Evolutionary conservation across 2,113 vertebrate species (phyloP).

Genomic region (Nibea albiflora): DNA sequence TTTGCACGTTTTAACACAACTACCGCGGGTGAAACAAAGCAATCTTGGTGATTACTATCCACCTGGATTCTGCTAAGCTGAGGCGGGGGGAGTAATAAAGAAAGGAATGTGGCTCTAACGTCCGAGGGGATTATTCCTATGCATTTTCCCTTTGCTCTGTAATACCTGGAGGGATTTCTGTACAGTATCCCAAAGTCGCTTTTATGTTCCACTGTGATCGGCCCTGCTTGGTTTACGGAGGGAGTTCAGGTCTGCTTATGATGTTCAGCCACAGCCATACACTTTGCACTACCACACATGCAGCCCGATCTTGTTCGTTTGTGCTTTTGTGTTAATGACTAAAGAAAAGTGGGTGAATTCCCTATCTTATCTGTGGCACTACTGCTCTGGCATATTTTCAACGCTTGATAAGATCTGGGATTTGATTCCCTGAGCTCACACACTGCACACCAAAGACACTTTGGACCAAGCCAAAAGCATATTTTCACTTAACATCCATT

Average conservation of each 20-base stretch:
- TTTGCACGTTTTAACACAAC: slow-evolving; percentile 59
- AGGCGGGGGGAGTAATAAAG: slow-evolving; percentile 76
- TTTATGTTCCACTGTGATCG: slow-evolving; percentile 54
- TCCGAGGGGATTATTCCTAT: slow-evolving; percentile 71
- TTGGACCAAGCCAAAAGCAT: slow-evolving; percentile 8
- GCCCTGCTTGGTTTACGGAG: slow-evolving; percentile 50
- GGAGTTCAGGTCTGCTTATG: slow-evolving; percentile 25
- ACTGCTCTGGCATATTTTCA: slow-evolving; percentile 32
- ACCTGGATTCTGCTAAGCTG: slow-evolving; percentile 68
- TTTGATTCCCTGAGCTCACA: slow-evolving; percentile 46
- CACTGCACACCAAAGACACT: slow-evolving; percentile 11
- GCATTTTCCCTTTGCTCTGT: slow-evolving; percentile 57
- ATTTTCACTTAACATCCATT: slow-evolving; percentile 29
- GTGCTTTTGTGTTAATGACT: background rate
- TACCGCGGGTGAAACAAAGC: slow-evolving; percentile 55
- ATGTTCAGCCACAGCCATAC: slow-evolving; percentile 34
- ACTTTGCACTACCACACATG: slow-evolving; percentile 6
- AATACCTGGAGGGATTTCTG: slow-evolving; percentile 73
- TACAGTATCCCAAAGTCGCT: slow-evolving; percentile 42
- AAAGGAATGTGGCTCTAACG: slow-evolving; percentile 76
- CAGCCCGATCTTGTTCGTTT: slow-evolving; percentile 20
- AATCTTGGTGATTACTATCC: slow-evolving; percentile 64
- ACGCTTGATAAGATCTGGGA: slow-evolving; percentile 51
- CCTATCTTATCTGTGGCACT: background rate
- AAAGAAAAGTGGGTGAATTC: slow-evolving; percentile 49